phyloP scores from a whole-genome alignment of 2,888 invertebrate genomes.

The Cataglyphis altisquamis region DNA sequence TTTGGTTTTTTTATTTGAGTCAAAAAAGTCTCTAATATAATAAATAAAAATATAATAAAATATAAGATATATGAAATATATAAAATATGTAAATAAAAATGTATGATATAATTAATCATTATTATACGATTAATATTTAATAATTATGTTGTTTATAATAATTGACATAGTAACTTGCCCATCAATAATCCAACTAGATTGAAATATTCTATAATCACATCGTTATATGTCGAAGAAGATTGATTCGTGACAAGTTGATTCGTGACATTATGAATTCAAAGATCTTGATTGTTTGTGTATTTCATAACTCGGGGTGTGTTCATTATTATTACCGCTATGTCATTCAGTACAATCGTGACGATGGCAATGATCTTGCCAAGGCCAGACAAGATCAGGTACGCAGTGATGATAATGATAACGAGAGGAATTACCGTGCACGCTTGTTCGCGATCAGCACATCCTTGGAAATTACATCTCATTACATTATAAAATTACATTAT shows the following conservation, averaged over 20 bases:
- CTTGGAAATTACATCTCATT: slow-evolving; percentile 58
- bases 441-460: slow-evolving; percentile 20
- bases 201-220: background rate
- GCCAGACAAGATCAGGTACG: slow-evolving; percentile 62
- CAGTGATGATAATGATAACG: slow-evolving; percentile 47
- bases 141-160: background rate
- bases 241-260: background rate
- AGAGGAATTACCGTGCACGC: background rate
- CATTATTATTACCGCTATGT: slow-evolving; percentile 43
- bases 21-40: too few relatives aligned
- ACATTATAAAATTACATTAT: slow-evolving; percentile 41
- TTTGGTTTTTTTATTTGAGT: background rate
- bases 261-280: background rate
- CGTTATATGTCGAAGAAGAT: background rate
- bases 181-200: background rate
- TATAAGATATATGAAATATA: too few relatives aligned
- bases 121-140: background rate
- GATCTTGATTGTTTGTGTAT: background rate
- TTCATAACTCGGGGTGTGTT: background rate
- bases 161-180: background rate
- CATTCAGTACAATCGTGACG: slow-evolving; percentile 42
- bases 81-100: too few relatives aligned
- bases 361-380: slow-evolving; percentile 69
- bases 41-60: too few relatives aligned
- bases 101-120: background rate